Base-by-base conservation (phyloP, 2,888 invertebrate genomes). In the Anorthoa munda region DNA sequence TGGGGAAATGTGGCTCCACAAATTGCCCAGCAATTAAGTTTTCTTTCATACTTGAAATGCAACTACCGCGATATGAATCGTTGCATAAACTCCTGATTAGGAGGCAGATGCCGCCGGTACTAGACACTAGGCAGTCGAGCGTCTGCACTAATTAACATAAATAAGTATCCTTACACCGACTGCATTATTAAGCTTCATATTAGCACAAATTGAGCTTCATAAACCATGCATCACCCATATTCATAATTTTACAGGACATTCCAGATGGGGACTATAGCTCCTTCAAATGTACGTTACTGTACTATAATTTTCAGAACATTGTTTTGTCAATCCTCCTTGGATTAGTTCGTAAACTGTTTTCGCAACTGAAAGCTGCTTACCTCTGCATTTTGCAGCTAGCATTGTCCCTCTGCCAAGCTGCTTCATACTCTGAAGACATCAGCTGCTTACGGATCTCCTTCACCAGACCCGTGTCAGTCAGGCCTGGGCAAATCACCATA, bases 361-460 rank as follows among this genome's bases (percentile, higher is more conserved):
- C 1, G 7, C 17, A 18, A 26, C 2, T 69, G 11, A 70, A 21
- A 46, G 21, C 7, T 21, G 4, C 92, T 94, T 93, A 98, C 98
- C 97, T 97, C 90, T 98, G 97, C 31, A 97, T 95, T 82, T 97
- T 96, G 77, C 96, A 95, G 84, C 96, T 97, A 21, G 97, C 97
- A 65, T 97, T 97, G 87, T 98, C 98, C 66, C 97, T 94, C 85
- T 97, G 97, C 97, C 98, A 98, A 13, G 98, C 98, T 17, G 97
- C 97, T 87, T 98, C 98, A 89, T 98, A 98, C 77, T 97, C 97
- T 0, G 97, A 97, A 18, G 97, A 97, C 92, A 98, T 96, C 65
- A 98, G 97, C 86, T 98, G 97, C 88, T 97, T 98, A 65, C 97
- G 97, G 66, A 98, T 97, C 87, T 98, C 97, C 81, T 97, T 97